Base-by-base conservation (phyloP, 2,113 vertebrate species). In the Rhineura floridana region DNA sequence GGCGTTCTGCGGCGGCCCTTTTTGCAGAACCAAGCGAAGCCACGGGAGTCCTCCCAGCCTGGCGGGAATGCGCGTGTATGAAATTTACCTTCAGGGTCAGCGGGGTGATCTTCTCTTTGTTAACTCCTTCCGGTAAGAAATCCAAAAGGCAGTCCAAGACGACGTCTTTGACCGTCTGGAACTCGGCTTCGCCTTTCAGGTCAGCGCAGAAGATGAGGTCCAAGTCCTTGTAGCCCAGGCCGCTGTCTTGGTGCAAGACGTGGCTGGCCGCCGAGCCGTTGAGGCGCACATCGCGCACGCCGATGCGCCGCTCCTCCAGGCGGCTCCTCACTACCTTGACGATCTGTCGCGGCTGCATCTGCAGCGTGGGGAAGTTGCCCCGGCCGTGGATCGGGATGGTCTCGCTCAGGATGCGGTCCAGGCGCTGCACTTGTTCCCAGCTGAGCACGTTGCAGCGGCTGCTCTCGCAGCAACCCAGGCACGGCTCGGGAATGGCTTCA, bases 191-290 rank as follows among this genome's bases (percentile, higher is more conserved):
- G 30, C 98, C 98, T 88, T 98, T 98, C 90, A 99, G 97, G 83
- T 99, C 98, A 25, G 98, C 98, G 92, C 98, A 98, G 96, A 99
- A 99, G 96, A 99, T 99, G 88, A 99, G 98, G 96, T 99, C 99
- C 89, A 99, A 97, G 96, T 99, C 99, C 96, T 99, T 99, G 94
- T 98, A 99, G 91, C 99, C 99, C 96, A 99, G 96, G 81, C 98
- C 98, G 92, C 98, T 99, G 92, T 99, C 98, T 93, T 97, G 98
- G 94, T 99, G 98, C 81, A 99, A 97, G 84, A 99, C 97, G 93
- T 99, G 98, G 93, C 98, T 99, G 91, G 99, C 98, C 1, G 99
- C 98, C 3, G 99, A 99, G 88, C 99, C 99, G 92, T 99, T 99
- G 78, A 99, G 96, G 89, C 99, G 95, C 90, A 99, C 98, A 89